Base-by-base conservation (phyloP, 2,888 invertebrate genomes). In the Boloria euphrosyne region DNA sequence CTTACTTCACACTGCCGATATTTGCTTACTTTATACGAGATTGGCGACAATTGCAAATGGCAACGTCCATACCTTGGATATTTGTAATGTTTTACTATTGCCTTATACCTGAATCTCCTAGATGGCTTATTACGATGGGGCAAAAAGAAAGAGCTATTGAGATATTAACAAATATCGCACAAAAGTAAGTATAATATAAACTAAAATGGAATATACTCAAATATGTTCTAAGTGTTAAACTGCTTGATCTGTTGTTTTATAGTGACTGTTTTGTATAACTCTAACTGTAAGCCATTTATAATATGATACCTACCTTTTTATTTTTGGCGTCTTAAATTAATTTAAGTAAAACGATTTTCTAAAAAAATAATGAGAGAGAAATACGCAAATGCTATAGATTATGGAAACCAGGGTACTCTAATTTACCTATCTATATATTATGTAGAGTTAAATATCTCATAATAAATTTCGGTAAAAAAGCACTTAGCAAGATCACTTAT, bases 31-130 rank as follows among this genome's bases (percentile, higher is more conserved):
- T 89, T 71, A 86, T 94, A 3, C 86, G 93, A 62, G 93, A 94
- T 50, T 95, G 95, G 95, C 88, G 93, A 67, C 78, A 89, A 65
- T 86, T 94, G 46, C 94, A 94, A 76, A 78, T 94, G 14, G 90
- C 90, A 0, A 93, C 93, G 6, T 94, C 94, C 49, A 75, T 83
- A 2, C 91, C 90, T 0, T 93, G 93, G 81, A 76, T 87, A 6
- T 71, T 94, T 46, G 89, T 95, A 5, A 81, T 94, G 49, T 82
- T 92, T 0, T 95, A 94, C 72, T 94, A 94, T 76, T 95, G 95
- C 93, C 77, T 96, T 7, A 86, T 96, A 63, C 96, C 96, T 0
- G 97, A 97, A 86, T 96, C 96, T 3, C 96, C 97, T 0, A 92
- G 96, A 63, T 97, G 96, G 96, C 87, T 96, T 10, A 92, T 96